Evolutionary conservation across 2,888 invertebrate species (phyloP), one percentile per base, ranked within the genome.

Genomic region (Coelinius sp.): DNA sequence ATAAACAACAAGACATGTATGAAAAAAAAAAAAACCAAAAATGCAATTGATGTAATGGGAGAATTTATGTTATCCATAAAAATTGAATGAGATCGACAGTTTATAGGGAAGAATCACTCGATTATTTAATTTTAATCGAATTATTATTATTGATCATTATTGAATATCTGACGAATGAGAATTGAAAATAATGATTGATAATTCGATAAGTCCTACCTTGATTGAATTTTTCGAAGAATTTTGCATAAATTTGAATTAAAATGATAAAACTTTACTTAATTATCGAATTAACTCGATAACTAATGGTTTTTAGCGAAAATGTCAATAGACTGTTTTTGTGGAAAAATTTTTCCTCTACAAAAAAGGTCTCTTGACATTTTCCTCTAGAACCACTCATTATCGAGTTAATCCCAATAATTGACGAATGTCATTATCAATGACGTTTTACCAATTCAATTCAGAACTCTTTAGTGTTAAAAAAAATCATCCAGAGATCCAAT

Each of bases 61-160:
- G 38, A 38, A 41, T 63, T 22, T 41, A 35, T 35, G 4, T 3
- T 59, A 59, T 56, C 27, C 31, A 56, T 56, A 31, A 56, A n/a
- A 25, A 56, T 56, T 17, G 56, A 17, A 56, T 31, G 31, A 27
- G 31, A 56, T 67, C 70, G 70, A 24, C 62, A 69, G 44, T 68
- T 63, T 41, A 59, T 68, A 35, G 59, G 35, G 14, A 20, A 31
- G 24, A 56, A 14, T 56, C 46, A n/a, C 59, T 17, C 46, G 44
- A 38, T 25, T 35, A 63, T 52, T 62, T 53, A 35, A 31, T 31
- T 71, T 53, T 41, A 10, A 52, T 80, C 77, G 83, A 81, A 81
- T 81, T 82, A 82, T 77, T 82, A 82, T 77, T 77, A 78, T 81
- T 64, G 66, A 62, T 68, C 63, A 63, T 72, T 70, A 68, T 56